Evolutionary conservation across 1,140 invertebrate species (phyloP), one percentile per base, ranked within the genome.

Genomic region (Lordiphosa collinella): DNA sequence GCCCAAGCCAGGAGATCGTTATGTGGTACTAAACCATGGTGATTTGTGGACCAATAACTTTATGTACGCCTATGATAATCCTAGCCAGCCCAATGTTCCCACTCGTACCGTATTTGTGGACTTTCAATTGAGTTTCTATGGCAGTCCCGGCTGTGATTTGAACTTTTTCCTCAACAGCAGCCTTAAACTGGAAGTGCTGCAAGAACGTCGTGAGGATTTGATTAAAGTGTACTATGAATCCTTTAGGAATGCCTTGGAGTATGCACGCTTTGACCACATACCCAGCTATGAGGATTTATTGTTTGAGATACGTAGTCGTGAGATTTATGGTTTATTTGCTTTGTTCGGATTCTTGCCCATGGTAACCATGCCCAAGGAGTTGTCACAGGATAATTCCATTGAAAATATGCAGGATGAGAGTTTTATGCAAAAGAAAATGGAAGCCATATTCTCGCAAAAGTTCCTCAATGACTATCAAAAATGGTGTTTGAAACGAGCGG

Each of bases 41-140:
- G 93, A 94, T 71, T 89, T 90, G 18, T 94, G 93, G 92, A 88
- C 91, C 1, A 93, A 93, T 58, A 94, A 94, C 63, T 92, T 93
- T 85, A 82, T 94, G 64, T 93, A 93, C 68, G 89, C 89, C 35
- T 93, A 93, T 62, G 86, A 85, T 52, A 76, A 91, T 46, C 56
- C 89, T 0, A 40, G 86, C 0, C 35, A 80, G 35, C 71, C 79
- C 1, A 85, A 86, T 0, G 88, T 90, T 46, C 89, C 91, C 0
- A 86, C 90, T 4, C 85, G 90, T 8, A 89, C 92, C 2, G 91
- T 91, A 72, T 92, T 93, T 40, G 91, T 89, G 11, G 87, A 89
- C 37, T 88, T 87, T 18, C 87, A 89, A 31, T 22, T 88, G 0
- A 69, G 71, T 16, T 88, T 85, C 34, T 88, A 63, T 10, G 87